Evolutionary conservation across 1,140 invertebrate genomes (phyloP), one percentile per base, ranked within the genome.

Genomic region (Pteromalus puparum): DNA sequence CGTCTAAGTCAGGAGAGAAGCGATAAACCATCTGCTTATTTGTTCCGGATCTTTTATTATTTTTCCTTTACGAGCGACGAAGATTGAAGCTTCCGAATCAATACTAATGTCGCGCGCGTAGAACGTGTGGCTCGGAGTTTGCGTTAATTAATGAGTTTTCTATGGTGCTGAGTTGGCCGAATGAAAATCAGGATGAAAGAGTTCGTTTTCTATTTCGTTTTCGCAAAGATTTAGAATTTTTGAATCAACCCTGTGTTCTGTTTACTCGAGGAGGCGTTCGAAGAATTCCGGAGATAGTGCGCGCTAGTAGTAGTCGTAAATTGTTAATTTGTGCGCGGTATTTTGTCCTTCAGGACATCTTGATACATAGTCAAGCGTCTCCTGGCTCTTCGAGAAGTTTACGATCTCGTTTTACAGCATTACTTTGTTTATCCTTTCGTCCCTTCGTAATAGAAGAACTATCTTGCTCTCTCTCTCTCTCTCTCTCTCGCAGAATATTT

Each of bases 11-110:
- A 18, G 53, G 53, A 7, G 18, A 53, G 53, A n/a, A 61, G 42
- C 38, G 65, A 80, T 80, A 72, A 80, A 80, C 67, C 67, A 80
- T 46, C 38, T 46, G 78, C 78, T 68, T 72, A 48, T 70, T 80
- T 80, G 67, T 80, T 80, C 67, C 38, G 42, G n/a, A 26, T 28
- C 61, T 80, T 80, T 80, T 68, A 80, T 70, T 80, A 80, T 80
- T 70, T 80, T 80, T 80, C 7, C 42, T 79, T 65, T 79, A 79
- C 61, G 76, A 79, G 24, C 28, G n/a, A 15, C 76, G 28, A 65
- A 67, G 53, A 79, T 67, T 28, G 61, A 42, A 53, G 48, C 53
- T 65, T 61, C 30, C 38, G 30, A 72, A 80, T 80, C 67, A 72
- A 70, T 70, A 80, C 78, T 70, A 67, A 79, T 68, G 28, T 78